Evolutionary conservation across 2,888 invertebrate genomes (phyloP).

Genomic region (Lapara coniferarum): DNA sequence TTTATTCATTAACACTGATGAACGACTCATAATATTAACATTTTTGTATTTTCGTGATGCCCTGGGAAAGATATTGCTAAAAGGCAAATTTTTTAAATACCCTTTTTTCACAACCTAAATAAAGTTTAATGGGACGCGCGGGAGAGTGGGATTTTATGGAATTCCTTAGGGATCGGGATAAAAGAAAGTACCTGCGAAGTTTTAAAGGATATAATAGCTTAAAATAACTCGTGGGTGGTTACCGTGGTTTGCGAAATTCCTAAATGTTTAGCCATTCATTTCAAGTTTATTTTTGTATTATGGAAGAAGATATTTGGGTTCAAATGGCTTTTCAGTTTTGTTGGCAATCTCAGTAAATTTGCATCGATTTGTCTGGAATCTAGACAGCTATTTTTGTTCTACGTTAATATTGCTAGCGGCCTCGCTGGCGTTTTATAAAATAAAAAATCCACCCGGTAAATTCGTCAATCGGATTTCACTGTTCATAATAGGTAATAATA

Average conservation of each 20-base stretch:
- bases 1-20: constrained; percentile 7
- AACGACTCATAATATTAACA: constrained; percentile 8
- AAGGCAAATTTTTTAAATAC: constrained; percentile 21
- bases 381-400: too few relatives aligned
- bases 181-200: constrained; percentile 30
- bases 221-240: constrained; percentile 23
- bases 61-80: constrained; percentile 16
- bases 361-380: too few relatives aligned
- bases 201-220: constrained; percentile 32
- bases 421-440: too few relatives aligned
- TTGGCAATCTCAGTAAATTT: too few relatives aligned
- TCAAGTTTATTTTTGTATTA: constrained; percentile 12
- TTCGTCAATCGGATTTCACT: too few relatives aligned
- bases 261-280: not conserved
- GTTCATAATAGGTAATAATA: too few relatives aligned
- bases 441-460: too few relatives aligned
- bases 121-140: constrained; percentile 25
- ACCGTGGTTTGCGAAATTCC: constrained; percentile 16
- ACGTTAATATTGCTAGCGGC: too few relatives aligned
- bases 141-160: constrained; percentile 30
- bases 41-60: constrained; percentile 20
- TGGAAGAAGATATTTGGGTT: not conserved
- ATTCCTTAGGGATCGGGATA: constrained; percentile 32
- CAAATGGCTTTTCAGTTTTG: not conserved
- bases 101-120: constrained; percentile 18